Percentiles rank a stretch among this genome's conserved stretches.
phyloP scores from a whole-genome alignment of 1,140 invertebrate species.

The Sarcophaga bullata region DNA sequence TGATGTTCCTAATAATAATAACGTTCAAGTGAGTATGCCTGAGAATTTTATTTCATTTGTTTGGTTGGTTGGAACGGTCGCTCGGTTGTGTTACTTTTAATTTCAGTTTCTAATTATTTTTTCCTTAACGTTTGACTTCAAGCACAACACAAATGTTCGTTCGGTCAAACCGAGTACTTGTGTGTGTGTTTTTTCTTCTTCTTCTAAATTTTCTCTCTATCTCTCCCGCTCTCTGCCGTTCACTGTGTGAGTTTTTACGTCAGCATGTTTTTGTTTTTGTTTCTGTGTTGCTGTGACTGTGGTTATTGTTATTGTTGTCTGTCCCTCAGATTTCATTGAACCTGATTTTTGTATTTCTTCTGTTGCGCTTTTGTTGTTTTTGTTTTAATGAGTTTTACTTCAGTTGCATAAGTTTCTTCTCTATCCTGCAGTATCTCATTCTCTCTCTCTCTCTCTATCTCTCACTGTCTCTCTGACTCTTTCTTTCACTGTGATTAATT shows the following conservation, averaged over 20 bases:
- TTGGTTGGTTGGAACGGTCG: no score
- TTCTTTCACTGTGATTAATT: no score
- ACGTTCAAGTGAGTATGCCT: no score
- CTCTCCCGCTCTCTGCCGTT: background rate
- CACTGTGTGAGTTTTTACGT: background rate
- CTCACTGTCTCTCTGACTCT: no score
- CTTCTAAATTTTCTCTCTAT: background rate
- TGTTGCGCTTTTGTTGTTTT: slow-evolving; percentile 19
- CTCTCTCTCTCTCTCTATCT: no score
- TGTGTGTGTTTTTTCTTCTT: background rate
- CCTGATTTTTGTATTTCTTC: slow-evolving; percentile 5
- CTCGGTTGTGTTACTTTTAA: background rate
- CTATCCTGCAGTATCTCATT: no score
- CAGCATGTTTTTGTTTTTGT: background rate
- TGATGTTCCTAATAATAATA: no score
- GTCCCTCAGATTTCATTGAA: slow-evolving; percentile 26
- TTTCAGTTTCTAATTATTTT: slow-evolving; percentile 18
- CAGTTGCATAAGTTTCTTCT: background rate
- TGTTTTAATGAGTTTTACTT: slow-evolving; percentile 19
- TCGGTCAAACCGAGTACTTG: background rate
- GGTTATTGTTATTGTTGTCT: background rate
- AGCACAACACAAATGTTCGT: background rate
- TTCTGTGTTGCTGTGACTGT: background rate
- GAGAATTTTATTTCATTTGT: no score
- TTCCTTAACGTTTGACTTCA: background rate